Base-by-base conservation (phyloP, 2,888 invertebrate genomes). In the Campopleginae sp. region DNA sequence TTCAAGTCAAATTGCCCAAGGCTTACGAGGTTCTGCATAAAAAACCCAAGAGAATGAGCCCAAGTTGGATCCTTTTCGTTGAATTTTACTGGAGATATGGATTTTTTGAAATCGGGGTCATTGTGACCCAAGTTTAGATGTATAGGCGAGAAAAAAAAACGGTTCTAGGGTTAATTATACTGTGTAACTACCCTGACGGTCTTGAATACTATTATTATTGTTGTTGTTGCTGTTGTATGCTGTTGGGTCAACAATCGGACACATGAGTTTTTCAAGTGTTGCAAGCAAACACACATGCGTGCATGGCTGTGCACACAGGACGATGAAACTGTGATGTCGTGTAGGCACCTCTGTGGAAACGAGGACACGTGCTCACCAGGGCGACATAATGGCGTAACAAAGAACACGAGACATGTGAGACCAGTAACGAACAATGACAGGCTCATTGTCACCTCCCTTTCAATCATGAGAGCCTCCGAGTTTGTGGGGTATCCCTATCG, bases 281-380 rank as follows among this genome's bases (percentile, higher is more conserved):
- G n/a, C 19, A n/a, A 42, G 42, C 42, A n/a, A 66, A 38, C 66
- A 42, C 66, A 42, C 19, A 66, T 17, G 27, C 38, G 38, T 66
- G n/a, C n/a, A n/a, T 65, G 8, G 19, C 38, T 19, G 44, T 66
- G 17, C n/a, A 31, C 19, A 23, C 66, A 66, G 19, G 23, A 66
- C 31, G 51, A 75, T 68, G 66, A 75, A 79, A 70, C 51, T 66
- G 68, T 66, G 70, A 63, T 42, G 38, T 63, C 68, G 61, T 48
- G 68, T 79, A 74, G 75, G 70, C 61, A 63, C 63, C 68, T 33
- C 61, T 10, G 44, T 2, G 27, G n/a, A 74, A 75, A 63, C 23
- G 68, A 48, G 33, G 23, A 68, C 79, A 42, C 79, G 58, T 58
- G 38, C 48, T 79, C 66, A 54, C 58, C 51, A 58, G 79, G 54